Evolutionary conservation across 2,797 vertebrate genomes (phyloP).

Genomic region (Denticeps clupeoides): DNA sequence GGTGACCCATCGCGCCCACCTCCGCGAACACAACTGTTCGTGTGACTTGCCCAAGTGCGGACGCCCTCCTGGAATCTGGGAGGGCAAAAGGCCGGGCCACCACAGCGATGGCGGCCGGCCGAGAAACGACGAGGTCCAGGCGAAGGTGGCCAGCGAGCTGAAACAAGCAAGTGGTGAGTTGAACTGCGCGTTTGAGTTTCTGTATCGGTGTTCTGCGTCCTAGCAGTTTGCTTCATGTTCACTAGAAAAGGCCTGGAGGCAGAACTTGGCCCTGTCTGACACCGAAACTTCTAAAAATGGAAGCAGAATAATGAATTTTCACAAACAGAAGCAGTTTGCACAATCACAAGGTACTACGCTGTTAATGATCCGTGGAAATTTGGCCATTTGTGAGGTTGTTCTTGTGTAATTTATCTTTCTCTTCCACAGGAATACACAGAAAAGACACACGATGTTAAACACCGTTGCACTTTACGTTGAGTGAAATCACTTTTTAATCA

Average conservation of each 20-base stretch:
- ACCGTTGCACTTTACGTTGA: slow-evolving; percentile 40
- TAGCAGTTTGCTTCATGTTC: not conserved
- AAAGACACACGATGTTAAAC: slow-evolving; percentile 54
- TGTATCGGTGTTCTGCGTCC: not conserved
- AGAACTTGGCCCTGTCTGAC: slow-evolving; percentile 11
- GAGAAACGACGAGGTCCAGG: slow-evolving; percentile 38
- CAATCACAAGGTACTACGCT: slow-evolving; percentile 49
- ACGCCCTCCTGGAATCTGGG: slow-evolving; percentile 8
- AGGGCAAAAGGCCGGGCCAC: slow-evolving; percentile 24
- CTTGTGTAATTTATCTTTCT: not conserved
- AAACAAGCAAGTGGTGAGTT: no score
- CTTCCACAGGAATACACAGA: slow-evolving; percentile 43
- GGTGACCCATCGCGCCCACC: slow-evolving; percentile 17
- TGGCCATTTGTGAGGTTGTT: no score
- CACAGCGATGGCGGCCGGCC: slow-evolving; percentile 31
- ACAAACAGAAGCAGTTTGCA: slow-evolving; percentile 39
- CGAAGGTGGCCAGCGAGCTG: slow-evolving; percentile 20
- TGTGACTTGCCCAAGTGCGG: slow-evolving; percentile 30
- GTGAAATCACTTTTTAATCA: slow-evolving; percentile 24
- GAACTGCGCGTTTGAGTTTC: no score
- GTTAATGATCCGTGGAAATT: no score
- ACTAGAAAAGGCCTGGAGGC: slow-evolving; percentile 42
- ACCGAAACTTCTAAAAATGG: slow-evolving; percentile 31
- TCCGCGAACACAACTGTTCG: slow-evolving; percentile 36
- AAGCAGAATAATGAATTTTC: slow-evolving; percentile 34